Conservation (phyloP, 2,888 invertebrate species). For the Eristalinus sepulchralis region DNA sequence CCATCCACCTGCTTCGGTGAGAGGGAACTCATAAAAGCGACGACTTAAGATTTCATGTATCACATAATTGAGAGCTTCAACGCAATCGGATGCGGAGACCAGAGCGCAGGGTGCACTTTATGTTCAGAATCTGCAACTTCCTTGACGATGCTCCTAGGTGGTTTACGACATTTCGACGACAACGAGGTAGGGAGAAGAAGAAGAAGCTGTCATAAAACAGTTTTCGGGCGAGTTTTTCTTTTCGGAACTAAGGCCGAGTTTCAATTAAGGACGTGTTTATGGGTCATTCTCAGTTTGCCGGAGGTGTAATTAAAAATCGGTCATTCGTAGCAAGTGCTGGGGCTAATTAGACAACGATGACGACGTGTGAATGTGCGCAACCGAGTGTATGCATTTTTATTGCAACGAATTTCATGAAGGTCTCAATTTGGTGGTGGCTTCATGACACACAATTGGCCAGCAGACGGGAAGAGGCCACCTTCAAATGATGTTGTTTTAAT, state of each 20-base stretch:
- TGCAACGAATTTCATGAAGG: constrained; percentile 52
- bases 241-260: constrained; percentile 23
- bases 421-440: constrained; percentile 14
- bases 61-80: constrained; percentile 64
- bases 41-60: constrained; percentile 62
- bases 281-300: constrained; percentile 56
- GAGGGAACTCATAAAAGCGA: constrained; percentile 41
- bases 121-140: constrained; percentile 41
- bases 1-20: constrained; percentile 31
- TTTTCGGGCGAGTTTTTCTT: constrained; percentile 18
- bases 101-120: constrained; percentile 11
- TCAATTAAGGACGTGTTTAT: constrained; percentile 69
- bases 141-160: not conserved
- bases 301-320: constrained; percentile 53
- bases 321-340: not conserved
- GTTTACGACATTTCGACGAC: constrained; percentile 19
- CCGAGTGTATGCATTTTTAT: constrained; percentile 31
- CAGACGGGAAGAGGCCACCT: constrained; percentile 1
- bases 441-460: not conserved
- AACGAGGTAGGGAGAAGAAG: not conserved
- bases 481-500: constrained; percentile 55
- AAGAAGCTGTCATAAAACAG: constrained; percentile 47
- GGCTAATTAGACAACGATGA: constrained; percentile 32
- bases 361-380: constrained; percentile 53
- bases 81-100: constrained; percentile 4